Conservation (phyloP, 1,140 invertebrate species). For the Drosophila albomicans region DNA sequence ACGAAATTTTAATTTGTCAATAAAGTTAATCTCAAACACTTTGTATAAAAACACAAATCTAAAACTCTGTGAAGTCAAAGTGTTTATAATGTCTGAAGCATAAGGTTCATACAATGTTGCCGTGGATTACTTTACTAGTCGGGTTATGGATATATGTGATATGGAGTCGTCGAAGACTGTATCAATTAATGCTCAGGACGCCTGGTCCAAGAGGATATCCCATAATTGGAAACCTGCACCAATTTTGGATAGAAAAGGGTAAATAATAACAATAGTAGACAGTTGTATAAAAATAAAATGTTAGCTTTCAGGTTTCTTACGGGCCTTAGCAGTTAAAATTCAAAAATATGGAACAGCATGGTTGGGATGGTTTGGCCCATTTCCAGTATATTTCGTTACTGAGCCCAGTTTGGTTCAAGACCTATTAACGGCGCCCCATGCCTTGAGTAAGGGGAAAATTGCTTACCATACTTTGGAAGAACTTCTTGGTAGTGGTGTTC, state of each 20-base stretch:
- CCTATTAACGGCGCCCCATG: slow-evolving; percentile 47
- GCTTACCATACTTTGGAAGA: slow-evolving; percentile 22
- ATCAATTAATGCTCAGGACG: slow-evolving; percentile 54
- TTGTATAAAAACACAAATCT: slow-evolving; percentile 13
- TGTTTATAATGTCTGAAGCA: background rate
- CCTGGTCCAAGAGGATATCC: slow-evolving; percentile 68
- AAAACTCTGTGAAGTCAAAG: background rate
- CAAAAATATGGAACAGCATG: slow-evolving; percentile 47
- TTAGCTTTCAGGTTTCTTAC: slow-evolving; percentile 24
- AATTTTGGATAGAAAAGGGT: slow-evolving; percentile 32
- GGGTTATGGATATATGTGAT: slow-evolving; percentile 62
- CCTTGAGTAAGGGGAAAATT: slow-evolving; percentile 43
- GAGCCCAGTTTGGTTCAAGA: slow-evolving; percentile 59
- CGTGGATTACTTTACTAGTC: slow-evolving; percentile 13
- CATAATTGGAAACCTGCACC: slow-evolving; percentile 47
- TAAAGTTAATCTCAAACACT: background rate
- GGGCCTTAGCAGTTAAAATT: slow-evolving; percentile 6
- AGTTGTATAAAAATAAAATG: background rate
- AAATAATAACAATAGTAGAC: background rate
- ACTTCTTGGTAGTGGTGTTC: slow-evolving; percentile 42
- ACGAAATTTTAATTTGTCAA: background rate
- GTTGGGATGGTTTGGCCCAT: slow-evolving; percentile 56
- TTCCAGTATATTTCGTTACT: slow-evolving; percentile 43
- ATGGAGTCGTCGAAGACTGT: slow-evolving; percentile 64
- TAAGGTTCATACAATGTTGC: background rate